These are phyloP conservation scores for Barbus barbus DNA, from an alignment of 2,113 vertebrate genomes.

Conservation along the genomic window DNA sequence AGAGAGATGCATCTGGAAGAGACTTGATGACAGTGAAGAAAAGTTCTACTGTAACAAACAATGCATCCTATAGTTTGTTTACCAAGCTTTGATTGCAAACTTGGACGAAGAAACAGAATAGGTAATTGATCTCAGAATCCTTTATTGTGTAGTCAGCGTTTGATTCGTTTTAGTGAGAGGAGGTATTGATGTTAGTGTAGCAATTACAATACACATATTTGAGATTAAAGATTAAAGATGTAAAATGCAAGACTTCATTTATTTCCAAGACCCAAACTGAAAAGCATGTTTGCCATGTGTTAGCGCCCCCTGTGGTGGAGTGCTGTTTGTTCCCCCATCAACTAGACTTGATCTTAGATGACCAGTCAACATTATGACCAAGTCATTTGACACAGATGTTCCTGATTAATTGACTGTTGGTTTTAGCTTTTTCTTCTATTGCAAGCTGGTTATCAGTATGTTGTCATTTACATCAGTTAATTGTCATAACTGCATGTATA, in stretches of 20 bases:
- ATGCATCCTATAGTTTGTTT: not conserved
- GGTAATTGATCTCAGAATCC: not conserved
- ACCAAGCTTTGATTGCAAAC: not conserved
- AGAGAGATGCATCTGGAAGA: not conserved
- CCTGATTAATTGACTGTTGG: not conserved
- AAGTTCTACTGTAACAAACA: not conserved
- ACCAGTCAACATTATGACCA: constrained; percentile 6
- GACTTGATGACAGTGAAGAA: not conserved
- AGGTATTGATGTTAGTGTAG: not conserved
- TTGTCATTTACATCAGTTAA: not conserved
- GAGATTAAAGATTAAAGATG: too few relatives aligned
- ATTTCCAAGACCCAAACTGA: not conserved
- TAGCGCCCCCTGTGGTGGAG: constrained; percentile 16
- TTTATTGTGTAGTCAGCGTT: not conserved
- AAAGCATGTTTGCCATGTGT: not conserved
- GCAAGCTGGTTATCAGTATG: not conserved
- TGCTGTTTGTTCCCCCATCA: constrained; percentile 1
- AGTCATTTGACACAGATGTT: constrained; percentile 28
- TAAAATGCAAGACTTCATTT: too few relatives aligned
- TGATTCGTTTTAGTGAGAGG: too few relatives aligned
- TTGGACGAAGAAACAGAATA: not conserved
- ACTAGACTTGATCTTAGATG: constrained; percentile 6
- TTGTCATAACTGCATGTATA: not conserved
- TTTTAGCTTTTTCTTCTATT: not conserved
- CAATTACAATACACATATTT: not conserved